Evolutionary conservation across 2,797 vertebrate species (phyloP).

Genomic region (Neoniphon sammara): DNA sequence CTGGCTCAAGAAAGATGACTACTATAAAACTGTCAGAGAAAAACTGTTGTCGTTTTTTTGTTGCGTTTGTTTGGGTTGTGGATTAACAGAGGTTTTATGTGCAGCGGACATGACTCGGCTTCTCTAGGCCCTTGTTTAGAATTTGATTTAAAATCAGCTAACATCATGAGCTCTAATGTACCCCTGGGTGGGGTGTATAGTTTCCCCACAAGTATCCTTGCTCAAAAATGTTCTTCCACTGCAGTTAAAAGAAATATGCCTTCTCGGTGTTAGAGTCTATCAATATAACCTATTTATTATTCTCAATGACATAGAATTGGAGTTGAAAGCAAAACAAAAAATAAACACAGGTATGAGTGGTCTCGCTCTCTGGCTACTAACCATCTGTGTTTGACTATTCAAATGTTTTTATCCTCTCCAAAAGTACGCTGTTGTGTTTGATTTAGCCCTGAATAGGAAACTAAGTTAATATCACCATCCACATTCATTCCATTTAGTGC

Average conservation of each 20-base stretch:
- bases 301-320: neutral
- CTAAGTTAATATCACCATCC: constrained; percentile 26
- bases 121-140: no score
- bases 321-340: neutral
- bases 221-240: no score
- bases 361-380: neutral
- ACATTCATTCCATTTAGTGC: constrained; percentile 32
- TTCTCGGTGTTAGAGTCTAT: neutral
- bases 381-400: neutral
- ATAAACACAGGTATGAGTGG: neutral
- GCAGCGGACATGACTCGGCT: no score
- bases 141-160: no score
- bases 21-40: no score
- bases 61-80: no score
- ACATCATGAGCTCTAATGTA: no score
- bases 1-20: neutral
- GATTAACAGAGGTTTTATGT: no score
- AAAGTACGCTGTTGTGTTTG: neutral
- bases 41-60: no score
- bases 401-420: constrained; percentile 13
- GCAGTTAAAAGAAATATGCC: no score
- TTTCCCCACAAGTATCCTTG: no score
- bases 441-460: constrained; percentile 22
- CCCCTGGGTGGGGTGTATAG: no score
- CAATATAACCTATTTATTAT: neutral